phyloP scores from a whole-genome alignment of 2,888 invertebrate genomes.

The Corythucha ciliata region DNA sequence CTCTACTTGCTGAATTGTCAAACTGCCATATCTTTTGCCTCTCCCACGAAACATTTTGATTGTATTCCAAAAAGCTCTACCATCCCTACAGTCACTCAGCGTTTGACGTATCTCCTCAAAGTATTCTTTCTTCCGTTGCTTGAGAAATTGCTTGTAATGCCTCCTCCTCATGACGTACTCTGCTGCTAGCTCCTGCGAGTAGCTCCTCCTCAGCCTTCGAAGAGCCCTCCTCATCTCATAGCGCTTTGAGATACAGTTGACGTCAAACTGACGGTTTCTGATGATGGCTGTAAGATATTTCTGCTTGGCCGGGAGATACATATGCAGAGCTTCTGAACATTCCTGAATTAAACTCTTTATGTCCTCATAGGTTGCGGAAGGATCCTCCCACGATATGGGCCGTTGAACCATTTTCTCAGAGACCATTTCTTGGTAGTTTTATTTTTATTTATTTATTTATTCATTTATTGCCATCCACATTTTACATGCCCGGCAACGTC shows the following conservation, averaged over 20 bases:
- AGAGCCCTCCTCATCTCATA: slow-evolving; percentile 1
- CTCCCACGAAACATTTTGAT: background rate
- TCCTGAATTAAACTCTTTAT: background rate
- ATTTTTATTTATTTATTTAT: no score
- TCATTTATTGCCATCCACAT: no score
- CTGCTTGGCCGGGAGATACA: background rate
- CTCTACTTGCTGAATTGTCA: background rate
- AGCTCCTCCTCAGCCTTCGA: background rate
- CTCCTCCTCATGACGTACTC: background rate
- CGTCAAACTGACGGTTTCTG: slow-evolving; percentile 2
- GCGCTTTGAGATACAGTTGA: background rate
- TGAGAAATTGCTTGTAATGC: slow-evolving; percentile 2
- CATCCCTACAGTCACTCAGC: background rate
- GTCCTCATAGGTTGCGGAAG: background rate
- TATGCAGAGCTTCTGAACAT: slow-evolving; percentile 1
- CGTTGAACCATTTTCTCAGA: no score
- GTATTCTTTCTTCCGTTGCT: background rate
- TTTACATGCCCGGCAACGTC: no score
- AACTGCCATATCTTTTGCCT: background rate
- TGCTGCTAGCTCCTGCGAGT: background rate
- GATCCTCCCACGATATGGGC: no score
- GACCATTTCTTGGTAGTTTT: no score
- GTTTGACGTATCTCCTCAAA: background rate
- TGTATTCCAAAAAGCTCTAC: slow-evolving; percentile 10
- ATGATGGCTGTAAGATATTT: background rate